phyloP scores from a whole-genome alignment of 2,888 invertebrate genomes.

The Trisateles emortualis region DNA sequence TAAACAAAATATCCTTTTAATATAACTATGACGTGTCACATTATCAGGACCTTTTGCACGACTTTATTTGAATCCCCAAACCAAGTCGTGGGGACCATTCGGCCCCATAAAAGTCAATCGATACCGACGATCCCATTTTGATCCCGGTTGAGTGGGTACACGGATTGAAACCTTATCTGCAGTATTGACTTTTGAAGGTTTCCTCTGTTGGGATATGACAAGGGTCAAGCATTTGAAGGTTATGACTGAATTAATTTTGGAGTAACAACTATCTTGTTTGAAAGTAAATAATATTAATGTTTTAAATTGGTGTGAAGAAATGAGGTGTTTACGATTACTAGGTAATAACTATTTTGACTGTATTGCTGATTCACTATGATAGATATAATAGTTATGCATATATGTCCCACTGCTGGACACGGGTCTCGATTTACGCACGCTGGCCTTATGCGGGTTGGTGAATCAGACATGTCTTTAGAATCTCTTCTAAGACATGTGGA shows the following conservation, averaged over 20 bases:
- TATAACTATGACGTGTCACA: constrained; percentile 12
- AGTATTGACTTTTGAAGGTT: constrained; percentile 37
- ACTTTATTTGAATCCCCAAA: constrained; percentile 31
- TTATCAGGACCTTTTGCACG: constrained; percentile 17
- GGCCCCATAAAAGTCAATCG: constrained; percentile 38
- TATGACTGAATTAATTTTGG: constrained; percentile 24
- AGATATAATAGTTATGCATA: too few relatives aligned
- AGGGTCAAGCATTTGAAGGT: constrained; percentile 27
- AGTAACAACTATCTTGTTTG: neutral
- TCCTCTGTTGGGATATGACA: constrained; percentile 26
- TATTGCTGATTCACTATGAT: too few relatives aligned
- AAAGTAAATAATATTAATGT: neutral
- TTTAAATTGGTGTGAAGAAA: neutral
- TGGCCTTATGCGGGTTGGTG: too few relatives aligned
- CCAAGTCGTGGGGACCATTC: constrained; percentile 22
- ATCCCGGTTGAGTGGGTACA: constrained; percentile 21
- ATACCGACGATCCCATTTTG: constrained; percentile 30
- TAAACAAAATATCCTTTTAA: constrained; percentile 12
- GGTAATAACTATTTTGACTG: too few relatives aligned
- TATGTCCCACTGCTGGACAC: too few relatives aligned
- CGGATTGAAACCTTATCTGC: constrained; percentile 36
- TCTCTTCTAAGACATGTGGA: too few relatives aligned
- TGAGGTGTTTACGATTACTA: too few relatives aligned
- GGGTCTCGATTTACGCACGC: too few relatives aligned
- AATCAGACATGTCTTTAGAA: too few relatives aligned